A percentile compares a stretch with the other conserved stretches of the same genome.
Conservation (phyloP, 2,888 invertebrate species). For the Unio pictorum region DNA sequence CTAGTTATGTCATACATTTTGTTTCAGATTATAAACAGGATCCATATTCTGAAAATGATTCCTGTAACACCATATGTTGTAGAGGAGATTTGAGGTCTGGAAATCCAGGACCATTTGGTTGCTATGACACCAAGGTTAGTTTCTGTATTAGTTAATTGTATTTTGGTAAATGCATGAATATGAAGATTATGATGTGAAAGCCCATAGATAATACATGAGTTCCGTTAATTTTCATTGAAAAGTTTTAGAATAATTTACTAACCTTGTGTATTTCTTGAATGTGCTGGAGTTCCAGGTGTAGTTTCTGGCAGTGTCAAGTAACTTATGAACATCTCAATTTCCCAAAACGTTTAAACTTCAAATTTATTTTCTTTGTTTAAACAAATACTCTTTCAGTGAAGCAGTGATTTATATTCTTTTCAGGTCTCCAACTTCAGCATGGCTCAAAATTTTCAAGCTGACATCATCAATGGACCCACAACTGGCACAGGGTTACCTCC, state of each 20-base stretch:
- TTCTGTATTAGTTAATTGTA: too few species aligned
- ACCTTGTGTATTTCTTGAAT: too few species aligned
- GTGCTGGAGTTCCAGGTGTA: too few species aligned
- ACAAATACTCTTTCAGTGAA: neutral
- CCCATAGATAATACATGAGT: too few species aligned
- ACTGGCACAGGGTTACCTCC: conserved; percentile 52
- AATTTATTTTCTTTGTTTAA: too few species aligned
- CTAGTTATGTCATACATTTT: neutral
- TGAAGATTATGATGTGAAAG: too few species aligned
- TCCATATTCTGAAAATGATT: conserved; percentile 61
- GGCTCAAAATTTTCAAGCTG: conserved; percentile 54
- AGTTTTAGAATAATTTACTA: too few species aligned
- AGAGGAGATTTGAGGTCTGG: conserved; percentile 60
- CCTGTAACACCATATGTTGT: conserved; percentile 66
- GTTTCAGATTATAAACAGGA: conserved; percentile 64
- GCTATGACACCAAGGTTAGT: conserved; percentile 68
- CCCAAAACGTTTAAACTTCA: neutral
- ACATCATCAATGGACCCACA: conserved; percentile 67
- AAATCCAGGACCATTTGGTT: conserved; percentile 55
- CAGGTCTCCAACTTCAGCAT: conserved; percentile 62
- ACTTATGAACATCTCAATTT: neutral
- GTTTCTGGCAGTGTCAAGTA: too few species aligned
- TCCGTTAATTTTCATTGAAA: too few species aligned
- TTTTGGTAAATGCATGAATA: neutral
- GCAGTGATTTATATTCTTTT: conserved; percentile 2